Percentiles rank a stretch among this genome's conserved stretches.
Evolutionary conservation across 1,140 invertebrate genomes (phyloP).

Genomic region (Drosophila novamexicana): DNA sequence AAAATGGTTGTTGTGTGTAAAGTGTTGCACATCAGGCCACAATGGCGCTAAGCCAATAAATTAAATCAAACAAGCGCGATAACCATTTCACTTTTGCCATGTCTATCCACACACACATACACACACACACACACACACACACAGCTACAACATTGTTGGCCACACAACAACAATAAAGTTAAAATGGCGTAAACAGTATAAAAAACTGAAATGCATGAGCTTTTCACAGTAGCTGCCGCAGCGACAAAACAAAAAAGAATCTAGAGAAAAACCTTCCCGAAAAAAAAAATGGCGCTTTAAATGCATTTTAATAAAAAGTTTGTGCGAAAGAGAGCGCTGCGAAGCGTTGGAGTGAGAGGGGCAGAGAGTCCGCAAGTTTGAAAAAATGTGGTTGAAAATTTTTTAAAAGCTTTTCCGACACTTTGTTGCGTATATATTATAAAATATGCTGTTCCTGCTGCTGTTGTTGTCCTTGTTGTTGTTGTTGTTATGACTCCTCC

Average conservation of each 20-base stretch:
- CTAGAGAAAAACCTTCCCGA: conserved; percentile 20
- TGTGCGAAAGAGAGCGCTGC: background rate
- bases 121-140: conserved; percentile 15
- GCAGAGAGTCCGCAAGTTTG: background rate
- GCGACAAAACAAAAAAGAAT: conserved; percentile 31
- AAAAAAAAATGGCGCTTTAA: conserved; percentile 37
- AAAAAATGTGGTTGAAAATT: conserved; percentile 25
- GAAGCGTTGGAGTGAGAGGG: background rate
- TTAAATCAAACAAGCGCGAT: conserved; percentile 78
- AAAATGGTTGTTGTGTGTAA: conserved; percentile 58
- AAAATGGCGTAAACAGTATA: conserved; percentile 66
- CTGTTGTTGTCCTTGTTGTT: conserved; percentile 19
- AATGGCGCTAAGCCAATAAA: conserved; percentile 79
- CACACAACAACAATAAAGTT: conserved; percentile 52
- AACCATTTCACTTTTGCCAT: conserved; percentile 72
- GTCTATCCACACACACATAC: conserved; percentile 35
- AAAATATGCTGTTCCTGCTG: conserved; percentile 7
- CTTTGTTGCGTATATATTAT: conserved; percentile 39
- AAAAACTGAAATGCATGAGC: conserved; percentile 60
- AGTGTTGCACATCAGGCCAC: conserved; percentile 71
- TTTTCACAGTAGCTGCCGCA: conserved; percentile 47
- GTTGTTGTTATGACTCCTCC: conserved; percentile 5
- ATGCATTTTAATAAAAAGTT: conserved; percentile 55
- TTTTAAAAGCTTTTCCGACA: conserved; percentile 62
- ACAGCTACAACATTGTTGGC: conserved; percentile 27